Conservation (phyloP, 1,140 invertebrate species). For the Penaeus chinensis region DNA sequence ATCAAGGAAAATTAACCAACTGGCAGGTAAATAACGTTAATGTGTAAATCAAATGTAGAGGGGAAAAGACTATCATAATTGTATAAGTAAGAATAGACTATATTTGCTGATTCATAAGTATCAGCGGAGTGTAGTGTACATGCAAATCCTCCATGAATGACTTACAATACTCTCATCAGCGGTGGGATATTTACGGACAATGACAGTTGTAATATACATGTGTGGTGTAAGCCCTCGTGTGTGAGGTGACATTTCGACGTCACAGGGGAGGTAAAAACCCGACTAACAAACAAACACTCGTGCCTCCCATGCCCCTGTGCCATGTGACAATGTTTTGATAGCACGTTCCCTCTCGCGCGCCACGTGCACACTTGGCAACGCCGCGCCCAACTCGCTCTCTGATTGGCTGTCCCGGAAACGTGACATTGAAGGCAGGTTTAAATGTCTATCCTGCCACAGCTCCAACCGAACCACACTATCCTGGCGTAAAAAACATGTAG, state of each 20-base stretch:
- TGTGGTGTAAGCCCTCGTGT: too few relatives aligned
- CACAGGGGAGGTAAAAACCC: slow-evolving; percentile 31
- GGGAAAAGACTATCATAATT: too few relatives aligned
- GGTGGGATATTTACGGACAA: too few relatives aligned
- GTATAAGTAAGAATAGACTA: too few relatives aligned
- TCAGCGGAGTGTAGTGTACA: too few relatives aligned
- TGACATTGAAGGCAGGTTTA: slow-evolving; percentile 59
- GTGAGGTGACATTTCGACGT: slow-evolving; percentile 20
- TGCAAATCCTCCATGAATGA: too few relatives aligned
- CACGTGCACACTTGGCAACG: slow-evolving; percentile 59
- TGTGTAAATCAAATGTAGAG: too few relatives aligned
- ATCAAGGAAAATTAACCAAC: too few relatives aligned
- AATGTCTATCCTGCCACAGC: slow-evolving; percentile 57
- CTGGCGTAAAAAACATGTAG: slow-evolving; percentile 42
- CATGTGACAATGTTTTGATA: slow-evolving; percentile 61
- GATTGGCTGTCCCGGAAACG: slow-evolving; percentile 52
- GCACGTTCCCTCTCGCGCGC: slow-evolving; percentile 47
- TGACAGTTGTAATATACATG: too few relatives aligned
- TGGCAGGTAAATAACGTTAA: too few relatives aligned
- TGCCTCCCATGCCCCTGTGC: slow-evolving; percentile 39
- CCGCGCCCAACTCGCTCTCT: slow-evolving; percentile 30
- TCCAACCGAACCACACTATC: slow-evolving; percentile 53
- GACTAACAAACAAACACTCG: slow-evolving; percentile 34
- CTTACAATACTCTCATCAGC: too few relatives aligned
- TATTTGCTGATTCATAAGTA: too few relatives aligned